These are phyloP conservation scores for Protobothrops flavoviridis DNA, from an alignment of 2,113 vertebrate species.

Conservation along the genomic window DNA sequence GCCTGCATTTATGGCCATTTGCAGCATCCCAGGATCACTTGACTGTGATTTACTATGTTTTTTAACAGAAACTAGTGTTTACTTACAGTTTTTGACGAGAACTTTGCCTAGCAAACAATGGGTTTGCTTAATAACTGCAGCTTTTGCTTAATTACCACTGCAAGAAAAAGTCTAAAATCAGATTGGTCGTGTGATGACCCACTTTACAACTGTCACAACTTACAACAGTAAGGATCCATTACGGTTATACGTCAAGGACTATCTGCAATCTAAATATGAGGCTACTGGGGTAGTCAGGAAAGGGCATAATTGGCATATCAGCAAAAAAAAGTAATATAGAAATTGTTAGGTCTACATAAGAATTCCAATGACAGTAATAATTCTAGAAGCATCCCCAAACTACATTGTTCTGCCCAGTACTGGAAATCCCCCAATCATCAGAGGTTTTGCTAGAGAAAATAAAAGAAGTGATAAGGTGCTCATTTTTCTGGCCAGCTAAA, in stretches of 20 bases:
- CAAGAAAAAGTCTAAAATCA: no score
- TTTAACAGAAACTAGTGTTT: no score
- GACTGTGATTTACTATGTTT: no score
- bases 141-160: no score
- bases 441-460: not conserved
- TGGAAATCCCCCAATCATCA: not conserved
- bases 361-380: not conserved
- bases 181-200: no score
- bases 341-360: not conserved
- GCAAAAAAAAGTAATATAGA: not conserved
- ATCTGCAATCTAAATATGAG: not conserved
- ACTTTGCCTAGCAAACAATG: no score
- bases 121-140: no score
- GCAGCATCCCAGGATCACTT: not conserved
- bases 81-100: no score
- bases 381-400: not conserved
- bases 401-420: not conserved
- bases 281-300: not conserved
- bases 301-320: not conserved
- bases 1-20: not conserved
- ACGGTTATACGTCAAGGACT: no score
- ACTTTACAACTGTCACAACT: no score
- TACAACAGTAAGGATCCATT: no score
- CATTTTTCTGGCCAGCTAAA: not conserved
- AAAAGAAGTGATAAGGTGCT: not conserved